Conservation (phyloP, 2,888 invertebrate genomes). For the Rhagophthalmus giganteus region DNA sequence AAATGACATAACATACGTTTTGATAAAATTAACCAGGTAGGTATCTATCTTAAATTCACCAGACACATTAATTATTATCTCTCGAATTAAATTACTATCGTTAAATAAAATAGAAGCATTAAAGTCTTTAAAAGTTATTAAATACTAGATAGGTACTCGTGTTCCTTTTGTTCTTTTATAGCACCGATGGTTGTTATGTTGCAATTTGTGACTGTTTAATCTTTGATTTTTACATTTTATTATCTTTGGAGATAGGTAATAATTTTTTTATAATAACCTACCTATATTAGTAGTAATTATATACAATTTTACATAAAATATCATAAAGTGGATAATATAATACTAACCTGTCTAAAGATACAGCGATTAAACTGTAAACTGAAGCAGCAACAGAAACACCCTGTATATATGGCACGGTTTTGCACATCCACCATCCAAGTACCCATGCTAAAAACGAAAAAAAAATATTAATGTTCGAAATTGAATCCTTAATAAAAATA, state of each 20-base stretch:
- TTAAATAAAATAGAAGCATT: too few species aligned
- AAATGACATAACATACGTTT: too few species aligned
- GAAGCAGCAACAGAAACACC: constrained; percentile 94
- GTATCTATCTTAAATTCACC: too few species aligned
- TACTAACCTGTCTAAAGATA: constrained; percentile 88
- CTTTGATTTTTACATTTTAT: too few species aligned
- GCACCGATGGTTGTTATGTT: too few species aligned
- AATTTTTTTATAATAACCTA: neutral
- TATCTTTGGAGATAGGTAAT: neutral
- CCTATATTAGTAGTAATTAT: neutral
- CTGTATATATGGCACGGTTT: constrained; percentile 93
- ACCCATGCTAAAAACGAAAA: constrained; percentile 80
- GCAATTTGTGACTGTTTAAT: too few species aligned
- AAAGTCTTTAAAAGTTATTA: too few species aligned
- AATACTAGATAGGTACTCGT: too few species aligned
- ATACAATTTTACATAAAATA: neutral
- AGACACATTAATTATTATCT: too few species aligned
- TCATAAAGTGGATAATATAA: neutral
- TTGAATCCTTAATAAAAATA: neutral
- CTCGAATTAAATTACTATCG: too few species aligned
- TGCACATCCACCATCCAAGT: constrained; percentile 93
- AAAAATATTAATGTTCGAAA: neutral
- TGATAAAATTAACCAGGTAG: too few species aligned
- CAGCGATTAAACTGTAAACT: constrained; percentile 92
- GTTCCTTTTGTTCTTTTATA: too few species aligned